Conservation (phyloP, 1,140 invertebrate genomes). For the Probaryconus sp. region DNA sequence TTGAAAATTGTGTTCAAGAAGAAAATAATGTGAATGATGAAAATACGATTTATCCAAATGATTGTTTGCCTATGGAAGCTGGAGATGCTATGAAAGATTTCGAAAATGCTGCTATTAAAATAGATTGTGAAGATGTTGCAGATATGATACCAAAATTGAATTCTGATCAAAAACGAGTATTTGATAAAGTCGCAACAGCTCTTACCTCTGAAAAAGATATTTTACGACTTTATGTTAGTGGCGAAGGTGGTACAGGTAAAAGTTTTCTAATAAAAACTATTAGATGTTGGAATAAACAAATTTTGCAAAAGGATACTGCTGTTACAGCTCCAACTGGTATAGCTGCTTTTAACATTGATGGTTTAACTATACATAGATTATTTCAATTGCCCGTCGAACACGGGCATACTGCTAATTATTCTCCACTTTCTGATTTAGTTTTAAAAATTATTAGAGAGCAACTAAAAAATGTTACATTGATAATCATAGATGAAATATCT, state of each 20-base stretch:
- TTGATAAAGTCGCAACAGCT: slow-evolving; percentile 24
- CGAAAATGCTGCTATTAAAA: slow-evolving; percentile 16
- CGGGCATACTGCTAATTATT: slow-evolving; percentile 53
- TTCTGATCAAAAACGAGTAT: too few species aligned
- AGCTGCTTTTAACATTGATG: too few species aligned
- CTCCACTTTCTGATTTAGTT: slow-evolving; percentile 52
- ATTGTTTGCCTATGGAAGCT: slow-evolving; percentile 34
- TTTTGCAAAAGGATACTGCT: too few species aligned
- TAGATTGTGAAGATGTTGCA: slow-evolving; percentile 19
- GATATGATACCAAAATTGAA: slow-evolving; percentile 55
- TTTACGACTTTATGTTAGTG: too few species aligned
- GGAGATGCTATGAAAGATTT: slow-evolving; percentile 57
- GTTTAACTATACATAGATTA: too few species aligned
- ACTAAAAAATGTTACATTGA: too few species aligned
- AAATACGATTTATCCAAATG: slow-evolving; percentile 1
- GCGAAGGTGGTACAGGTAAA: too few species aligned
- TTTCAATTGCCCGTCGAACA: too few species aligned
- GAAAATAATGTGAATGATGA: slow-evolving; percentile 16
- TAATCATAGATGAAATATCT: too few species aligned
- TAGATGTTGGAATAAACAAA: slow-evolving; percentile 37
- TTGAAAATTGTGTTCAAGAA: slow-evolving; percentile 33
- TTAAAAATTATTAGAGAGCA: too few species aligned
- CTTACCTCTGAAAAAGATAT: slow-evolving; percentile 1
- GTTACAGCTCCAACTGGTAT: too few species aligned
- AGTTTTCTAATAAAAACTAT: slow-evolving; percentile 38